Evolutionary conservation across 2,888 invertebrate genomes (phyloP), one percentile per base, ranked within the genome.

Genomic region (Heliconius ethilla): DNA sequence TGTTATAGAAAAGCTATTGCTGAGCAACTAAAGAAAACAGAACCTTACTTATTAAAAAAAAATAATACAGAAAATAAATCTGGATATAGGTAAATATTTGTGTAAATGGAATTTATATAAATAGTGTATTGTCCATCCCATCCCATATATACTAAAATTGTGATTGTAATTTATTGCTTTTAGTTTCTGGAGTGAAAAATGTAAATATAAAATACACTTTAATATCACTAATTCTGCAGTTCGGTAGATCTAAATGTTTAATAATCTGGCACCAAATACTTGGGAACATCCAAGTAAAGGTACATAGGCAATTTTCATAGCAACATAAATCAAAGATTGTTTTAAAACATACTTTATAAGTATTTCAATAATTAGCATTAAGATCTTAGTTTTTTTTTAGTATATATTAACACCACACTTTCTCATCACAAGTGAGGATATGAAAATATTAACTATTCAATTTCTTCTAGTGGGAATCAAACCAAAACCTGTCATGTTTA

Each of bases 31-130:
- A 87, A 89, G 82, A 86, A 87, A 81, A 86, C 86, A 65, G 82
- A 89, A 83, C 88, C 89, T 67, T 92, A 87, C 83, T 82, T 92
- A 81, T 90, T 88, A 74, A 89, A 87, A 81, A 80, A 82, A 70
- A 55, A 45, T 29, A 45, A n/a, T 59, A 66, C 72, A 66, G 27
- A 65, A 55, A 51, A 37, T 11, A 7, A 37, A 25, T 13, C 37
- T 37, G 13, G 37, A n/a, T 66, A 66, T 66, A 65, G 55, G 76
- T 76, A 70, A n/a, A 62, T 76, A 7, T 59, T 51, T 37, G 25
- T 45, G 27, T 15, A 65, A 15, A 27, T 65, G 27, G 15, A 33
- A 18, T 65, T 18, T 29, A 15, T 27, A 63, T n/a, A 59, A 59
- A 59, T 22, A 59, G 11, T n/a, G 25, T 9, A 59, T 10, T 59